These are phyloP conservation scores for Phoxinus phoxinus DNA, from an alignment of 2,113 vertebrate species.

Conservation along the genomic window DNA sequence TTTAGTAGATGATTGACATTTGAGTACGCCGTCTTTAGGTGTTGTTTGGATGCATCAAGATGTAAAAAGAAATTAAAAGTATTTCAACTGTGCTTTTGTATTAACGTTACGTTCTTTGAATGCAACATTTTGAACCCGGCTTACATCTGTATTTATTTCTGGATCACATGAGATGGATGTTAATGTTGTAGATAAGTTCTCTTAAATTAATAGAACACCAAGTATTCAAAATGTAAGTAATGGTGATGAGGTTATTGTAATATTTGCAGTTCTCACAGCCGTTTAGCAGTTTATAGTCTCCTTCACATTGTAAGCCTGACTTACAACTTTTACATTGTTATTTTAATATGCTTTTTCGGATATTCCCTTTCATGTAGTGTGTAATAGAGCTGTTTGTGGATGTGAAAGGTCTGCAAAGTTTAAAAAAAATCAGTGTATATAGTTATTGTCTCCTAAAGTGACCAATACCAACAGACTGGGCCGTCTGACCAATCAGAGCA, in stretches of 20 bases:
- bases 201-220: not conserved
- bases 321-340: too few relatives aligned
- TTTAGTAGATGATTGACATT: not conserved
- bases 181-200: not conserved
- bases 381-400: too few relatives aligned
- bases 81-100: not conserved
- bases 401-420: too few relatives aligned
- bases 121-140: not conserved
- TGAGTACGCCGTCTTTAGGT: not conserved
- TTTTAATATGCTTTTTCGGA: too few relatives aligned
- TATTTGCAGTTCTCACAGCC: not conserved
- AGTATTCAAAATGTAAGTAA: not conserved
- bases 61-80: not conserved
- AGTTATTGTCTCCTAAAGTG: too few relatives aligned
- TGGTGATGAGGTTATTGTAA: not conserved
- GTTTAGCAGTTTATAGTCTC: not conserved
- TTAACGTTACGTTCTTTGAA: not conserved
- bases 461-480: too few relatives aligned
- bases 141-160: not conserved
- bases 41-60: not conserved
- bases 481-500: too few relatives aligned
- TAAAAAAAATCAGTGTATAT: too few relatives aligned
- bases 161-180: not conserved
- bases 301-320: not conserved
- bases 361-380: too few relatives aligned